Evolutionary conservation across 2,797 vertebrate genomes (phyloP), one percentile per base, ranked within the genome.

Genomic region (Clarias fuscus): DNA sequence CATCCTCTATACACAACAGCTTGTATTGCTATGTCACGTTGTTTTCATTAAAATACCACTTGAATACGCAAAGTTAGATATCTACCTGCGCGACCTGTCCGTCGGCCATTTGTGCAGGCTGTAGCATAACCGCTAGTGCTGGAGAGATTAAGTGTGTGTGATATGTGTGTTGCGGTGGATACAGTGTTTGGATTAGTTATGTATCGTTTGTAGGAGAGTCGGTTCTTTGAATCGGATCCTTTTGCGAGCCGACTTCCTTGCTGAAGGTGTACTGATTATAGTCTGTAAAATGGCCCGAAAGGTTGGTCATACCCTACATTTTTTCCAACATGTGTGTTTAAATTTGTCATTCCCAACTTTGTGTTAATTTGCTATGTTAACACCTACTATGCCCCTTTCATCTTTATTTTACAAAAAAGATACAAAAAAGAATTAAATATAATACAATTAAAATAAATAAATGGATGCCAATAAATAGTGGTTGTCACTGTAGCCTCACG

Each of bases 31-130:
- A 10, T 48, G 11, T 61, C 20, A 59, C 27, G n/a, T 20, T 33
- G 27, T 37, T 83, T 71, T 1, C 3, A 27, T 33, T 18, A 53
- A 30, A 58, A 83, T 17, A 18, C 40, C 22, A 80, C 17, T 40
- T 48, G 27, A 27, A 27, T 2, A 30, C 1, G 5, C 59, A n/a
- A 1, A 4, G 22, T 27, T 76, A 53, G 0, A 53, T 24, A 18
- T 33, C 43, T 88, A 91, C 84, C 90, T 84, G 86, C 84, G 70
- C 70, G 56, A 43, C 73, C 61, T 22, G 76, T 86, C 90, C 33
- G 86, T 87, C 90, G 85, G 92, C 88, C 90, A 92, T 91, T 89
- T 88, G 85, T 84, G 53, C 58, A 43, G 79, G n/a, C 30, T 75
- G 59, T 53, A 73, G 43, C 71, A 37, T 30, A 37, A 82, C 27